phyloP scores from a whole-genome alignment of 2,113 vertebrate species.

The Aleadryas rufinucha region DNA sequence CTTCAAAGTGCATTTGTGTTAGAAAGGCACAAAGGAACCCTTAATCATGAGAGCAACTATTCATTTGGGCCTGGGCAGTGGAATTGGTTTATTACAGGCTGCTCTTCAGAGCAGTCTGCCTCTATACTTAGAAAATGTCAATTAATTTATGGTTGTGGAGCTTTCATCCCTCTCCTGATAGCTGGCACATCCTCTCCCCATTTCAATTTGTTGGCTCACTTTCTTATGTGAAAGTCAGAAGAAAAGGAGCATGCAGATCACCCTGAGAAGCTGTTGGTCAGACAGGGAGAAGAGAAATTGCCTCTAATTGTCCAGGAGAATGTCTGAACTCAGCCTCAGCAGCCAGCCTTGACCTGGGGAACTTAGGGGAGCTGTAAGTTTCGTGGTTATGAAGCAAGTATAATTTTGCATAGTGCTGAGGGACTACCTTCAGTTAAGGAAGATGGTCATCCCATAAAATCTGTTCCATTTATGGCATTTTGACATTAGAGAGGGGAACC shows the following conservation, averaged over 20 bases:
- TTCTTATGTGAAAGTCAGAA: not conserved
- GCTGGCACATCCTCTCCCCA: not conserved
- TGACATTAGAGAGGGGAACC: not conserved
- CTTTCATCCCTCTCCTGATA: conserved; percentile 28
- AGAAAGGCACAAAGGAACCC: conserved; percentile 26
- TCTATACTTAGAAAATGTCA: conserved; percentile 25
- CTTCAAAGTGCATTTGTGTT: not conserved
- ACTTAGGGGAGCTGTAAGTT: not conserved
- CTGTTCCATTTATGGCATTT: not conserved
- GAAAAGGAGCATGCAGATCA: not conserved
- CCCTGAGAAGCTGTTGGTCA: not conserved
- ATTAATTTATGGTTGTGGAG: conserved; percentile 12
- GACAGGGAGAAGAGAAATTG: not conserved
- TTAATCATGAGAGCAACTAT: not conserved
- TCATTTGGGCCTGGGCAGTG: conserved; percentile 6
- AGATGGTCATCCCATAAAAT: not conserved
- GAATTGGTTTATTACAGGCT: conserved; percentile 27
- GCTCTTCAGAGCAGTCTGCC: not conserved
- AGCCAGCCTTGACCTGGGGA: not conserved
- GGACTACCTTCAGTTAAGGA: conserved; percentile 2
- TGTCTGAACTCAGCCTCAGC: not conserved
- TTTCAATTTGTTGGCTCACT: conserved; percentile 2
- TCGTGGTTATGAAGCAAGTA: not conserved
- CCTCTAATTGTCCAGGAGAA: not conserved
- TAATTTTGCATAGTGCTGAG: not conserved